These are phyloP conservation scores for Tapirus indicus DNA, from an alignment of 2,797 vertebrate species.

Conservation along the genomic window DNA sequence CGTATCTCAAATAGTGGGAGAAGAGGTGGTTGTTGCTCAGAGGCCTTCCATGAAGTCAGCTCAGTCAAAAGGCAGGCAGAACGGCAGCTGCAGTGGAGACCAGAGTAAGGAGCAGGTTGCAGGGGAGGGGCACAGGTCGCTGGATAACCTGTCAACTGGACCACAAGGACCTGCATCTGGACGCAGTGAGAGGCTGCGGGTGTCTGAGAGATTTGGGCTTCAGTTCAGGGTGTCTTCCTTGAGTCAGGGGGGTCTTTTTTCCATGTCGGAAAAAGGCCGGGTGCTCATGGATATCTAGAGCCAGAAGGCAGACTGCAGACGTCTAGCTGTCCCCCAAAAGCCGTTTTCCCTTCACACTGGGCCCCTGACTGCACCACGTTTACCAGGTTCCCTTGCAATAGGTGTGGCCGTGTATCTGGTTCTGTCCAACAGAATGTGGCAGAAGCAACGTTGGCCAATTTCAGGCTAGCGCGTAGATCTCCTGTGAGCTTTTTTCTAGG, in stretches of 20 bases:
- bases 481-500: too few relatives aligned
- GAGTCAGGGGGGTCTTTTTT: background rate
- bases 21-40: background rate
- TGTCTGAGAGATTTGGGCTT: background rate
- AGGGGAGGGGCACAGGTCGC: background rate
- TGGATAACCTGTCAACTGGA: background rate
- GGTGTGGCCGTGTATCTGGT: background rate
- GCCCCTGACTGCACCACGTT: too few relatives aligned
- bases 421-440: background rate
- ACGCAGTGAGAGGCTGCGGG: background rate
- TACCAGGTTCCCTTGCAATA: background rate
- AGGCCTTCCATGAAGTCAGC: background rate
- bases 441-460: background rate
- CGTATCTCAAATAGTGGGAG: background rate
- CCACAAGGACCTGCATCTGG: background rate
- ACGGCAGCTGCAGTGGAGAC: background rate
- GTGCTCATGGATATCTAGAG: background rate
- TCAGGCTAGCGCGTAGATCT: background rate
- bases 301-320: background rate
- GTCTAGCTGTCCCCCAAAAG: background rate
- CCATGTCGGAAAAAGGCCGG: background rate
- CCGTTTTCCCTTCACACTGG: background rate
- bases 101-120: background rate
- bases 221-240: background rate
- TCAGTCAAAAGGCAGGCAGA: background rate